Evolutionary conservation across 2,888 invertebrate species (phyloP), one percentile per base, ranked within the genome.

Genomic region (Conchocele bisecta): DNA sequence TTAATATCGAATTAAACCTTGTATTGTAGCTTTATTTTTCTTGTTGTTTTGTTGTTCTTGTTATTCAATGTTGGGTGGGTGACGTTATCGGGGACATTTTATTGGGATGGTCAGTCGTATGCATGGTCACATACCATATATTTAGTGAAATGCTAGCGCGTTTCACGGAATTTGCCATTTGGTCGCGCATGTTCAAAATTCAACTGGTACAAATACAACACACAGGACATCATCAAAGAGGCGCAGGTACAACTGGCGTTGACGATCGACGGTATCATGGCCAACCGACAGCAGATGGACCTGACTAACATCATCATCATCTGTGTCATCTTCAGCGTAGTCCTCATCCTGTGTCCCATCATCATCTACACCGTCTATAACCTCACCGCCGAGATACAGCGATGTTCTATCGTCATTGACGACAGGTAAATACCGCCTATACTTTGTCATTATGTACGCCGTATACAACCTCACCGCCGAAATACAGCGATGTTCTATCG

Each of bases 401-500:
- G 75, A 46, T 88, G 85, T 64, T 87, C 88, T 29, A 66, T 82
- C 46, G 83, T 86, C 3, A 78, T 88, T 50, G 85, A 86, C 0
- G 84, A 85, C 66, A 83, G 86, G 86, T 86, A 57, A n/a, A n/a
- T n/a, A n/a, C n/a, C n/a, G n/a, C 31, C 77, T 86, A 15, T 86
- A 83, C 51, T 87, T 87, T 9, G 59, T 87, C 51, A 86, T 88
- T 33, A 75, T 88, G 15, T 73, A 84, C 42, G 85, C 84, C 11
- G 87, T 88, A 20, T 83, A 85, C 58, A 79, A 83, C 17, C 74
- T 88, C 28, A 86, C 86, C 1, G 81, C 83, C 9, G 83, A 86
- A 56, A 88, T 88, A 31, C 88, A 88, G 77, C 78, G 75, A 46
- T 88, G 85, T 64, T 87, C 88, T 29, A 66, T 82, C 46, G 83